Conservation (phyloP, 2,888 invertebrate genomes). For the Lasioglossum zephyrum region DNA sequence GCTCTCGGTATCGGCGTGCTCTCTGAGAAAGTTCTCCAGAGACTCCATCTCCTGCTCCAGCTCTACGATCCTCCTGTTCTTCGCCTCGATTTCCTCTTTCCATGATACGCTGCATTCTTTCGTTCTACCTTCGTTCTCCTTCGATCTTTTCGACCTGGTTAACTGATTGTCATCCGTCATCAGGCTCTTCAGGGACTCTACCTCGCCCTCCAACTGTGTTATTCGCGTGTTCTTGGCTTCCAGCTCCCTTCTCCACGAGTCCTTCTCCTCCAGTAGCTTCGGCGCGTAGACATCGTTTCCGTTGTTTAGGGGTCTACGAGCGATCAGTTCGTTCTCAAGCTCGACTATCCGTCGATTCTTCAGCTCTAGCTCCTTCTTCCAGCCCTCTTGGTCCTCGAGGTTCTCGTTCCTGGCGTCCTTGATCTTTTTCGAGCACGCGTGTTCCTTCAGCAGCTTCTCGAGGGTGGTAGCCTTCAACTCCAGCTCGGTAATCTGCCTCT, state of each 20-base stretch:
- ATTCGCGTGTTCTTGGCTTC: constrained; percentile 46
- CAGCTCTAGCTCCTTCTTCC: constrained; percentile 72
- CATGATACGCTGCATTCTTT: constrained; percentile 48
- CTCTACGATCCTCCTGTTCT: constrained; percentile 86
- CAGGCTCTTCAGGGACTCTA: constrained; percentile 23
- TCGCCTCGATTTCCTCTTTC: constrained; percentile 70
- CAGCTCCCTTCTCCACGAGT: constrained; percentile 47
- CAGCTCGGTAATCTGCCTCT: constrained; percentile 86
- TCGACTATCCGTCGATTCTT: constrained; percentile 86
- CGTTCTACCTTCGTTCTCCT: constrained; percentile 18
- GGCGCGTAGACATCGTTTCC: constrained; percentile 20
- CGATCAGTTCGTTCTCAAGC: constrained; percentile 86
- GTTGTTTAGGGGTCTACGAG: constrained; percentile 86
- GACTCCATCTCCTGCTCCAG: constrained; percentile 86
- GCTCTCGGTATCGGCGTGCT: constrained; percentile 86
- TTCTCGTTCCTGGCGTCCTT: constrained; percentile 88
- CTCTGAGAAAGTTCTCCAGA: constrained; percentile 86
- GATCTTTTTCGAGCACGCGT: constrained; percentile 33
- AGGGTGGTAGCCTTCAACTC: constrained; percentile 85
- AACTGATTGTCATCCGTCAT: constrained; percentile 9
- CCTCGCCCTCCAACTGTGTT: constrained; percentile 48
- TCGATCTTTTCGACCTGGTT: not conserved
- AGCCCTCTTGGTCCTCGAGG: constrained; percentile 89
- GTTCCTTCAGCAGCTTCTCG: constrained; percentile 84
- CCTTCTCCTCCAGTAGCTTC: constrained; percentile 39